Conservation (phyloP, 2,888 invertebrate species). For the Diplazon laetatorius region DNA sequence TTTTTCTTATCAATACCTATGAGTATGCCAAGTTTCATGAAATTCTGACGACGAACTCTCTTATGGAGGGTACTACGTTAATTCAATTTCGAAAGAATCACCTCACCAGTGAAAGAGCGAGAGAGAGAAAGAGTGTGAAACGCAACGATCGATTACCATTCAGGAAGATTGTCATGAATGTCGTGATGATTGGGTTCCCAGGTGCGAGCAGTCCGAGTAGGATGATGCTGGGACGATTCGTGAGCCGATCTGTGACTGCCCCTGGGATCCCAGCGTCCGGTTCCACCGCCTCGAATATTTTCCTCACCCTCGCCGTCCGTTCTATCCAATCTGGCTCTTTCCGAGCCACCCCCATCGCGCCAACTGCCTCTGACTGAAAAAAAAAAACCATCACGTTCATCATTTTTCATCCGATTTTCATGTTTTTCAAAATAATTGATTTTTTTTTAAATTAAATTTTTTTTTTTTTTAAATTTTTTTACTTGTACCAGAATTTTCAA, state of each 20-base stretch:
- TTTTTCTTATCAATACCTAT: no score
- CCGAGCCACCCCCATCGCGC: conserved; percentile 82
- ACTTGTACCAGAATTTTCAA: no score
- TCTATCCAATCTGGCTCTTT: conserved; percentile 77
- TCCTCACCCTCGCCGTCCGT: conserved; percentile 75
- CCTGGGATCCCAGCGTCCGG: conserved; percentile 79
- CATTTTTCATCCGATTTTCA: background rate
- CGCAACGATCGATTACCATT: conserved; percentile 82
- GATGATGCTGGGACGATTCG: conserved; percentile 78
- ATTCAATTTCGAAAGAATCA: no score
- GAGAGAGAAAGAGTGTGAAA: no score
- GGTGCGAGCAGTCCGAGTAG: conserved; percentile 77
- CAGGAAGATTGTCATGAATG: conserved; percentile 83
- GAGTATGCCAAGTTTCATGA: no score
- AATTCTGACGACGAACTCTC: no score
- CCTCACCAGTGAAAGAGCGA: no score
- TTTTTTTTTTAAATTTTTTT: conserved; percentile 9
- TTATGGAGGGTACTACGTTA: no score
- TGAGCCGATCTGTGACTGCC: conserved; percentile 79
- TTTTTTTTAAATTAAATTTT: background rate
- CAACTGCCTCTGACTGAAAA: conserved; percentile 81
- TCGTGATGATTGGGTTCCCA: conserved; percentile 82
- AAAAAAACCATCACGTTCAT: no score
- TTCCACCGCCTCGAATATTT: conserved; percentile 63
- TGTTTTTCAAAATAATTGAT: background rate